These are phyloP conservation scores for Achroia grisella DNA, from an alignment of 1,140 invertebrate species.

Conservation along the genomic window DNA sequence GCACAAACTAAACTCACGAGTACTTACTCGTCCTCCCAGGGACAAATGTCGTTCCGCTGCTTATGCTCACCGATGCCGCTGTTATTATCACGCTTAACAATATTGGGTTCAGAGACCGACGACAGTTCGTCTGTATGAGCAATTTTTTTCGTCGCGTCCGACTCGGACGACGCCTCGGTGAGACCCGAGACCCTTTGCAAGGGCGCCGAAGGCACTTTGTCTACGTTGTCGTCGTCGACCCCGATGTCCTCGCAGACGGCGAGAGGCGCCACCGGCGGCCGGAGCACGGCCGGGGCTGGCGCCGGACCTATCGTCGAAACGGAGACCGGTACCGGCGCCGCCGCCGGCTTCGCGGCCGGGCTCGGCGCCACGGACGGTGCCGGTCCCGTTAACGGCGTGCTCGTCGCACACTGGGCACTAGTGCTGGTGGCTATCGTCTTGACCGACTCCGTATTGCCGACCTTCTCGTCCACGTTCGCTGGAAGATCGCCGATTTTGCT, in stretches of 20 bases:
- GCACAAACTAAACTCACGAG: constrained; percentile 19
- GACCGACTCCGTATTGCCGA: constrained; percentile 5
- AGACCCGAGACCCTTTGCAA: constrained; percentile 42
- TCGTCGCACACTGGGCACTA: too few relatives aligned
- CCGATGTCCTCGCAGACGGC: constrained; percentile 78
- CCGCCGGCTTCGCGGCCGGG: constrained; percentile 2
- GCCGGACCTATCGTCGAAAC: constrained; percentile 58
- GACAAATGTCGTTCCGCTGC: constrained; percentile 86
- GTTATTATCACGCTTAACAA: constrained; percentile 65
- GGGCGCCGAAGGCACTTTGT: constrained; percentile 59
- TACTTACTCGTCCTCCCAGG: constrained; percentile 93
- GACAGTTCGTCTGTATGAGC: constrained; percentile 54
- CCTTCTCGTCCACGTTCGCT: constrained; percentile 7
- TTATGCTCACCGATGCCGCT: constrained; percentile 56
- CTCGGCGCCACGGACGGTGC: constrained; percentile 6
- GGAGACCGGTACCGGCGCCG: constrained; percentile 12
- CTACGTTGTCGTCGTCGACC: constrained; percentile 75
- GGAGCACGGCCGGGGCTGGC: constrained; percentile 36
- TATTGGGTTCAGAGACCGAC: constrained; percentile 52
- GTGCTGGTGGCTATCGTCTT: constrained; percentile 5
- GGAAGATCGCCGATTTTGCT: constrained; percentile 26
- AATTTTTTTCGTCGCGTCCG: constrained; percentile 43
- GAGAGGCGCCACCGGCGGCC: constrained; percentile 73
- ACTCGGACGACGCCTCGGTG: constrained; percentile 38
- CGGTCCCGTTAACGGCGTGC: neutral